Conservation (phyloP, 2,797 vertebrate species). For the Erpetoichthys calabaricus region DNA sequence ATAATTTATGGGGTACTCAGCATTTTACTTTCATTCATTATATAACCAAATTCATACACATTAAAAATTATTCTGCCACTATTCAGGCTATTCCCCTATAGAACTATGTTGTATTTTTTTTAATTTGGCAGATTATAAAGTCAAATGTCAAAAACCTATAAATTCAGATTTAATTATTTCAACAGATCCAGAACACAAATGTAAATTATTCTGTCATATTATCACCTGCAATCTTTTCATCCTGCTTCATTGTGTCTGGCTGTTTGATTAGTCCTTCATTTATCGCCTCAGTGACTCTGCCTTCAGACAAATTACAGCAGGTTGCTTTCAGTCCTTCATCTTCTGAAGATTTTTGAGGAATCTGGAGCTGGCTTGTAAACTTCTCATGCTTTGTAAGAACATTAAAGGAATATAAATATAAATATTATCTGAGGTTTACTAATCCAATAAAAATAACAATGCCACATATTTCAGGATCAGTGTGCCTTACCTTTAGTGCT, state of each 20-base stretch:
- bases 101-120: too few species aligned
- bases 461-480: background rate
- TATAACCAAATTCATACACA: too few species aligned
- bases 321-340: slow-evolving; percentile 56
- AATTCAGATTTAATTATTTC: too few species aligned
- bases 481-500: slow-evolving; percentile 75
- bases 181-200: background rate
- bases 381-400: slow-evolving; percentile 75
- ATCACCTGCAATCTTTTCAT: slow-evolving; percentile 74
- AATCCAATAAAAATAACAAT: background rate
- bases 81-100: too few species aligned
- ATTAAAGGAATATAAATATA: slow-evolving; percentile 18
- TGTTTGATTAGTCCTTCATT: slow-evolving; percentile 42
- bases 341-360: slow-evolving; percentile 71
- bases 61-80: too few species aligned
- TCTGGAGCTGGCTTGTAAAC: slow-evolving; percentile 89
- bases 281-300: slow-evolving; percentile 28
- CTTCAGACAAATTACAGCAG: slow-evolving; percentile 28
- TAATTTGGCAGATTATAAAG: too few species aligned
- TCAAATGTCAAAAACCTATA: too few species aligned
- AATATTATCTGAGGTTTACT: background rate
- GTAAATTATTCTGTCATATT: background rate
- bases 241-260: slow-evolving; percentile 53
- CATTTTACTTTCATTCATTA: too few species aligned
- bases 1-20: too few species aligned